phyloP scores from a whole-genome alignment of 2,113 vertebrate genomes.

The Cricetomys ansorgei region DNA sequence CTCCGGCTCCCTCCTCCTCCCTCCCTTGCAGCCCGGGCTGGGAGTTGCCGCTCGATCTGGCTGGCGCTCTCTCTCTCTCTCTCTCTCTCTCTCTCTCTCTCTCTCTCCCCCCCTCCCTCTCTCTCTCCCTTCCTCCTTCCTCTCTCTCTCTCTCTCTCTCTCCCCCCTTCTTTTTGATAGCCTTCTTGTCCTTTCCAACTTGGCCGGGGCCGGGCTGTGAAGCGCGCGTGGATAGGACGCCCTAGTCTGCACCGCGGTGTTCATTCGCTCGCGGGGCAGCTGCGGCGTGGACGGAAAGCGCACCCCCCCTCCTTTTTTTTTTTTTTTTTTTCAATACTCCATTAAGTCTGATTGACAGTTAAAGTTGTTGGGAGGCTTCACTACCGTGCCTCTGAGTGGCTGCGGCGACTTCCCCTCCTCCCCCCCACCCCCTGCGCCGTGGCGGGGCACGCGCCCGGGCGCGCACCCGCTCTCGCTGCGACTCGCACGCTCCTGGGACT shows the following conservation, averaged over 20 bases:
- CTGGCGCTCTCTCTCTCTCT: conserved; percentile 54
- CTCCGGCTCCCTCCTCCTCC: conserved; percentile 59
- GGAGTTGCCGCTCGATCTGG: conserved; percentile 73
- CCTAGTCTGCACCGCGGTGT: conserved; percentile 66
- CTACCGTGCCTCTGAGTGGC: conserved; percentile 89
- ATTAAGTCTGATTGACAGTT: conserved; percentile 98
- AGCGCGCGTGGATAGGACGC: conserved; percentile 79
- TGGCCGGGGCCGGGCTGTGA: conserved; percentile 74
- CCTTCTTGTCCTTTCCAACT: conserved; percentile 83
- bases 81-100: conserved; percentile 12
- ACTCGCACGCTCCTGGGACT: conserved; percentile 49
- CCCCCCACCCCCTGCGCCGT: conserved; percentile 81
- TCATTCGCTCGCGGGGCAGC: conserved; percentile 74
- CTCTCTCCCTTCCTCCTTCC: conserved; percentile 60
- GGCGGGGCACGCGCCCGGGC: conserved; percentile 71
- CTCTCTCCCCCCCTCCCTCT: too few relatives aligned
- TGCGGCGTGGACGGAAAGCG: conserved; percentile 83
- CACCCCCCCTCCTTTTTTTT: conserved; percentile 12
- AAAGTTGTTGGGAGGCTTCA: conserved; percentile 91
- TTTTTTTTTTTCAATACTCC: conserved; percentile 89
- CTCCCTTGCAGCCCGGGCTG: conserved; percentile 50
- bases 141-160: conserved; percentile 1
- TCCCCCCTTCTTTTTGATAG: conserved; percentile 71
- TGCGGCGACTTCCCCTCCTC: conserved; percentile 84
- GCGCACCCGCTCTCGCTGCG: conserved; percentile 69